Evolutionary conservation across 2,797 vertebrate genomes (phyloP), one percentile per base, ranked within the genome.

Genomic region (Crocodylus rhombifer): DNA sequence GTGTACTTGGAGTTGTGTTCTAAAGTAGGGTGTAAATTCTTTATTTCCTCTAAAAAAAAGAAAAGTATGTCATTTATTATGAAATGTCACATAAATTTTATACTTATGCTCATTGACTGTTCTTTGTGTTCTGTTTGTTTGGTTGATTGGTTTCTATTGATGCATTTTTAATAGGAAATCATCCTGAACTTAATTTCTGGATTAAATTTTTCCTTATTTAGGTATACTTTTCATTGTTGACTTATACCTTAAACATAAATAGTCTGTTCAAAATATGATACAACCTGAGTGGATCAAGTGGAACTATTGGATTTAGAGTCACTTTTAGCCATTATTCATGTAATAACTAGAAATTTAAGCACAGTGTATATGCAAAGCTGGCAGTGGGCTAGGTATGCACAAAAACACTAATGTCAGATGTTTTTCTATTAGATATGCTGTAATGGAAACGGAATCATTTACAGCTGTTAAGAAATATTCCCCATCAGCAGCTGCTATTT

Each of bases 341-440:
- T 67, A 30, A 69, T 69, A 69, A 33, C 65, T 69, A 6, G 21
- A 69, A 33, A 18, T 33, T 69, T 69, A 69, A 69, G 30, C 65
- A 69, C 65, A 42, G n/a, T 3, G 64, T 17, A 20, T 8, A 28
- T 51, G 42, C 64, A 65, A 30, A 11, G 9, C n/a, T 67, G 64
- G n/a, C n/a, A 30, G 7, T 16, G 5, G 3, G 30, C 30, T 20
- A 69, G 65, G 30, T 36, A 7, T 71, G 67, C n/a, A 10, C 21
- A 80, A 85, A 80, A 2, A 14, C 8, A 57, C 0, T 0, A n/a
- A 14, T 0, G 0, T 3, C 42, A 30, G 30, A 61, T 74, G 21
- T 16, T 91, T 90, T 94, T 84, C 28, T 82, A 8, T 79, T 86
- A 11, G 4, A 4, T 2, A 64, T 91, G 55, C 55, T 81, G 2